These are phyloP conservation scores for Bathynomus jamesi DNA, from an alignment of 1,140 invertebrate species.

Conservation along the genomic window DNA sequence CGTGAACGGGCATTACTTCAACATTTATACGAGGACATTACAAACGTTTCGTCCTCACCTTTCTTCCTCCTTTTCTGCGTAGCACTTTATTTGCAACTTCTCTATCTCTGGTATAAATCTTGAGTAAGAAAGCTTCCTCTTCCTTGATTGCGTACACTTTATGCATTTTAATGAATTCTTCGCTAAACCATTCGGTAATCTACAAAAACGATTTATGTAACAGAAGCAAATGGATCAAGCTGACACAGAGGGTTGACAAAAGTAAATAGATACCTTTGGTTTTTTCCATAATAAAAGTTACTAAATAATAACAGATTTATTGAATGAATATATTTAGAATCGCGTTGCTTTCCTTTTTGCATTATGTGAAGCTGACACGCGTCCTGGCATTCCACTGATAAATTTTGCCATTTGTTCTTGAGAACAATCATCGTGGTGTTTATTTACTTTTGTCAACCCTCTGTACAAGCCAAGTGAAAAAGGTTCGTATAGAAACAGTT, in stretches of 20 bases:
- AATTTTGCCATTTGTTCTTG: too few species aligned
- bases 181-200: slow-evolving; percentile 23
- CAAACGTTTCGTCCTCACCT: too few species aligned
- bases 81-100: slow-evolving; percentile 19
- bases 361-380: neutral
- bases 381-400: neutral
- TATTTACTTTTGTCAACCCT: too few species aligned
- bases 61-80: slow-evolving; percentile 19
- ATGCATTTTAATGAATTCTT: slow-evolving; percentile 24
- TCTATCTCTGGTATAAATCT: slow-evolving; percentile 21
- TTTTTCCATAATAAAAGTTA: neutral
- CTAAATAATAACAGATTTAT: neutral
- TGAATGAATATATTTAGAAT: too few species aligned
- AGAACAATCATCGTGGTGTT: too few species aligned
- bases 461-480: too few species aligned
- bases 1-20: too few species aligned
- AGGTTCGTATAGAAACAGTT: too few species aligned
- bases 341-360: too few species aligned
- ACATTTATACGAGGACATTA: too few species aligned
- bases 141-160: slow-evolving; percentile 25
- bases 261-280: neutral
- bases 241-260: neutral
- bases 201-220: neutral
- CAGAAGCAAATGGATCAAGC: neutral
- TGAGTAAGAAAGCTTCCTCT: slow-evolving; percentile 22